These are phyloP conservation scores for Pseudococcus viburni DNA, from an alignment of 2,888 invertebrate species.

Conservation along the genomic window DNA sequence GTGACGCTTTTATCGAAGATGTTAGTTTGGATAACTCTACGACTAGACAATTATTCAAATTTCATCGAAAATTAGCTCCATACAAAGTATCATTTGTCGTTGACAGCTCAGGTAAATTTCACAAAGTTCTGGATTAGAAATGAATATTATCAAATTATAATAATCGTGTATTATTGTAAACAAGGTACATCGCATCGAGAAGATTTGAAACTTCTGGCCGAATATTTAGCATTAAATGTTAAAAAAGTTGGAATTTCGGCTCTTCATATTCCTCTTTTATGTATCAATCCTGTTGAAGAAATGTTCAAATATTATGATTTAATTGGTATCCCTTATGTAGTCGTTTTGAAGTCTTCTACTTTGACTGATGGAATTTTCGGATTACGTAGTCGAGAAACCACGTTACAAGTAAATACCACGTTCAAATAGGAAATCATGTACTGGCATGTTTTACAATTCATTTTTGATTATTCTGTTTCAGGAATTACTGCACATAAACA, in stretches of 20 bases:
- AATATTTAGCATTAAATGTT: conserved; percentile 75
- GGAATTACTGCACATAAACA: conserved; percentile 80
- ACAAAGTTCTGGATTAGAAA: background rate
- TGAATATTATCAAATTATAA: conserved; percentile 66
- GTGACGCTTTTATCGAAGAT: conserved; percentile 74
- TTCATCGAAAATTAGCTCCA: conserved; percentile 83
- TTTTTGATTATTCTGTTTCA: conserved; percentile 72
- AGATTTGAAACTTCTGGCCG: conserved; percentile 75
- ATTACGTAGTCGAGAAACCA: conserved; percentile 74
- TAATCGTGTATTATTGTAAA: conserved; percentile 69
- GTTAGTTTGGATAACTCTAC: conserved; percentile 69
- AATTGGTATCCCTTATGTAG: conserved; percentile 81
- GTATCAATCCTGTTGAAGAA: conserved; percentile 71
- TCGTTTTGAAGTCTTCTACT: conserved; percentile 79
- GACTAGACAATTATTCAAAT: conserved; percentile 72
- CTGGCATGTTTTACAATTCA: background rate
- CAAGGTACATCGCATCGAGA: conserved; percentile 68
- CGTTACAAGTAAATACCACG: conserved; percentile 75
- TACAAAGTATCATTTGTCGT: conserved; percentile 79
- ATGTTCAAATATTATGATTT: conserved; percentile 73
- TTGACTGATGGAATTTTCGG: conserved; percentile 81
- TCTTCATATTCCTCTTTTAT: conserved; percentile 69
- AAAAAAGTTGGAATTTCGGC: conserved; percentile 72
- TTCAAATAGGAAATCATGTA: background rate
- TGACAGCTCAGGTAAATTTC: background rate